Percentiles rank a stretch among this genome's conserved stretches.
Evolutionary conservation across 2,797 vertebrate species (phyloP).

Genomic region (Martes flavigula): DNA sequence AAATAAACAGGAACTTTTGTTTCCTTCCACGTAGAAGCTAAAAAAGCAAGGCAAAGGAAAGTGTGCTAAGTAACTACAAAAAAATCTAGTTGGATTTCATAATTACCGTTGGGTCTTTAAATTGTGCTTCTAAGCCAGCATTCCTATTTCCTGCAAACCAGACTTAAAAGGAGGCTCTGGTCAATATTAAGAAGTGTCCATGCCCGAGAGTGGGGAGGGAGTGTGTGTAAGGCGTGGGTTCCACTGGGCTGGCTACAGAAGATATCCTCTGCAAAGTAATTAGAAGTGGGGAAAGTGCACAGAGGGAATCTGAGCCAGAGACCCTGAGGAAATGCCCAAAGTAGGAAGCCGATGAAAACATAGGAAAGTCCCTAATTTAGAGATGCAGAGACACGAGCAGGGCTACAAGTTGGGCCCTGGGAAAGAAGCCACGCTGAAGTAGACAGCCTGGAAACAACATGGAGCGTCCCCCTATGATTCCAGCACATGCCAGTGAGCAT

Average conservation of each 20-base stretch:
- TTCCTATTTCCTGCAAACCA: slow-evolving; percentile 29
- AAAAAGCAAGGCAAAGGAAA: slow-evolving; percentile 68
- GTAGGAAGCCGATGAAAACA: background rate
- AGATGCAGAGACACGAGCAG: background rate
- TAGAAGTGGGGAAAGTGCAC: background rate
- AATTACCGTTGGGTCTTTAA: slow-evolving; percentile 56
- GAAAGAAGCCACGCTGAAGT: background rate
- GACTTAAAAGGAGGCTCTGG: slow-evolving; percentile 19
- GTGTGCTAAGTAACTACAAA: slow-evolving; percentile 68
- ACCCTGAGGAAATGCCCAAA: background rate
- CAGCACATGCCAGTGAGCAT: background rate
- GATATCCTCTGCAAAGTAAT: background rate
- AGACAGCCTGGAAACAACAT: background rate
- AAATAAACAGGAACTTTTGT: slow-evolving; percentile 80
- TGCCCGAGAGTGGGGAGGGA: background rate
- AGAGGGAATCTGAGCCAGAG: background rate
- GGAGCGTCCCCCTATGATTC: background rate
- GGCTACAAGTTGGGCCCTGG: background rate
- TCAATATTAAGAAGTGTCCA: background rate
- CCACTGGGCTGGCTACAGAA: background rate
- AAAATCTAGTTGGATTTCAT: slow-evolving; percentile 64
- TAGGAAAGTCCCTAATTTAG: background rate
- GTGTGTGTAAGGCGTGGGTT: background rate
- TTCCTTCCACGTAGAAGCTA: slow-evolving; percentile 75
- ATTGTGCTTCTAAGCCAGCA: background rate